Conservation (phyloP, 2,888 invertebrate genomes). For the Harmothoe impar region DNA sequence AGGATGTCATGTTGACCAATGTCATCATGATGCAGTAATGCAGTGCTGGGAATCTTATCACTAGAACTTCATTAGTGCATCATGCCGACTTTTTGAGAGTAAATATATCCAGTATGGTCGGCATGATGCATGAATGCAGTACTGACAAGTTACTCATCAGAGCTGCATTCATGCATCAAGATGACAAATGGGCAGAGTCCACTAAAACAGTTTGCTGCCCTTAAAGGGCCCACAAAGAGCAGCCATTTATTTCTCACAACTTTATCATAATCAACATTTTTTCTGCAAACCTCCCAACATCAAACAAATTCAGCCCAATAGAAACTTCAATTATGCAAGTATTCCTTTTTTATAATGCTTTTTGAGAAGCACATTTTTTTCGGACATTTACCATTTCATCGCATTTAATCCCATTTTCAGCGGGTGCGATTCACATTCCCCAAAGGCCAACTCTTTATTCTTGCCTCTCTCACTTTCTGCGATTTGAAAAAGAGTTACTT, state of each 20-base stretch:
- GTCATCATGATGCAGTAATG: no score
- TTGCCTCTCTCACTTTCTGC: neutral
- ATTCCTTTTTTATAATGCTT: neutral
- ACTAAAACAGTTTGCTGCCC: no score
- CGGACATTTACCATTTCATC: neutral
- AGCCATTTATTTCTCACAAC: neutral
- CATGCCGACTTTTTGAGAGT: no score
- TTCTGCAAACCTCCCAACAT: neutral
- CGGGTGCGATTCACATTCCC: neutral
- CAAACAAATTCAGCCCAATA: neutral
- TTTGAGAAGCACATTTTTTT: neutral
- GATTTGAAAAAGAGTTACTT: neutral
- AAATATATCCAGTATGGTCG: no score
- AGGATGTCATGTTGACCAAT: no score
- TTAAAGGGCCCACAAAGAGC: no score
- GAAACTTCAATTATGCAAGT: slow-evolving; percentile 14
- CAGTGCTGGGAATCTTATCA: no score
- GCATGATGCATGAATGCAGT: no score
- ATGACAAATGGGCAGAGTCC: no score
- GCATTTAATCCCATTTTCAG: slow-evolving; percentile 1
- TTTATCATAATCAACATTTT: neutral
- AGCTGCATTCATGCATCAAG: no score
- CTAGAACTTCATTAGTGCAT: no score
- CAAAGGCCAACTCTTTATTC: neutral
- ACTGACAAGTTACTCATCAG: no score